These are phyloP conservation scores for Phyllopteryx taeniolatus DNA, from an alignment of 2,113 vertebrate genomes.

Conservation along the genomic window DNA sequence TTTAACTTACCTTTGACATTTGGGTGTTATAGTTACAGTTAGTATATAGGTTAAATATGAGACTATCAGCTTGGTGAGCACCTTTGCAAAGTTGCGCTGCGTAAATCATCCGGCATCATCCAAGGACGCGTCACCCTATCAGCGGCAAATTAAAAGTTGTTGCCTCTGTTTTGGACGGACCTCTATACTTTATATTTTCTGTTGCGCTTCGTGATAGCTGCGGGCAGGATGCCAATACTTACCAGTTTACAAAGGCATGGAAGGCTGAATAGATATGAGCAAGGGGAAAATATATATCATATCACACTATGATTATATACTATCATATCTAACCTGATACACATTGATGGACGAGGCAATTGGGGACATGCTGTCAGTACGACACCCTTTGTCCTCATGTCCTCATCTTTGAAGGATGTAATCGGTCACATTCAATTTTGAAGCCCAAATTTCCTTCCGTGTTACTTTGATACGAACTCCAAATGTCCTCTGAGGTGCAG, in stretches of 20 bases:
- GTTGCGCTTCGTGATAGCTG: not conserved
- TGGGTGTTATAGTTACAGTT: not conserved
- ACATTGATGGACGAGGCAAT: not conserved
- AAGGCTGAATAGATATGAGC: not conserved
- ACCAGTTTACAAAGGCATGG: not conserved
- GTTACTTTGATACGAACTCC: not conserved
- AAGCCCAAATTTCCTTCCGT: not conserved
- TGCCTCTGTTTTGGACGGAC: slow-evolving; percentile 2
- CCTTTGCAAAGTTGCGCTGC: not conserved
- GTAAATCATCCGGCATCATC: not conserved
- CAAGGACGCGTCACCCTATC: slow-evolving; percentile 9
- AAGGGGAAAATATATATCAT: not conserved
- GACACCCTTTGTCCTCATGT: not conserved
- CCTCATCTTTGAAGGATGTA: not conserved
- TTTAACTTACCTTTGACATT: not conserved
- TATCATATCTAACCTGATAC: not conserved
- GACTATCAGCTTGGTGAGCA: not conserved
- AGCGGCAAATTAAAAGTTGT: slow-evolving; percentile 5
- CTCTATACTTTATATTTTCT: not conserved
- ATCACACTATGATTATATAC: not conserved
- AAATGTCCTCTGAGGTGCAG: not conserved
- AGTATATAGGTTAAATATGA: not conserved
- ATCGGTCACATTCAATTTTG: not conserved
- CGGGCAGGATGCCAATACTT: not conserved
- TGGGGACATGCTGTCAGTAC: slow-evolving; percentile 4